Conservation (phyloP, 2,113 vertebrate genomes). For the Percina caprodes region DNA sequence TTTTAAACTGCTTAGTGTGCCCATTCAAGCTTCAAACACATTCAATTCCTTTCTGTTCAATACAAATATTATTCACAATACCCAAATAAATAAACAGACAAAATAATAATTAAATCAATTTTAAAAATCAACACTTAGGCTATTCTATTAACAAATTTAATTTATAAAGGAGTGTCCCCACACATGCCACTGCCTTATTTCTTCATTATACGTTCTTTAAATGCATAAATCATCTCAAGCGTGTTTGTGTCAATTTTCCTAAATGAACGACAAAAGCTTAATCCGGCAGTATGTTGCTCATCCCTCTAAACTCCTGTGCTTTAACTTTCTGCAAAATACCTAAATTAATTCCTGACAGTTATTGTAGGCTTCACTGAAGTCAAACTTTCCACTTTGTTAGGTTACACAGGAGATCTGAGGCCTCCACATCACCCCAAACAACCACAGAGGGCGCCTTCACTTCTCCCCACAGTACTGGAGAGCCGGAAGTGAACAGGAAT, state of each 20-base stretch:
- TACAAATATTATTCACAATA: constrained; percentile 43
- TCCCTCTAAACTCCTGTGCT: constrained; percentile 59
- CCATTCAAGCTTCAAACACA: constrained; percentile 57
- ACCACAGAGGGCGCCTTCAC: constrained; percentile 36
- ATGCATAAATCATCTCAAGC: constrained; percentile 39
- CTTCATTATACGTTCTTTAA: constrained; percentile 38
- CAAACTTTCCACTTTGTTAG: constrained; percentile 67
- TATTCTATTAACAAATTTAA: constrained; percentile 48
- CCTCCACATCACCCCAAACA: constrained; percentile 30
- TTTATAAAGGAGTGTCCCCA: constrained; percentile 40
- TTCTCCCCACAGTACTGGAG: constrained; percentile 38
- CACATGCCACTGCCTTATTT: constrained; percentile 59
- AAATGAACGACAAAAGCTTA: constrained; percentile 46
- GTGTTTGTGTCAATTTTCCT: constrained; percentile 34
- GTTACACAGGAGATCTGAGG: constrained; percentile 40
- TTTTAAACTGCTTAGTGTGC: constrained; percentile 59
- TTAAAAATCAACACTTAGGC: constrained; percentile 39
- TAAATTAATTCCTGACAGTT: constrained; percentile 60
- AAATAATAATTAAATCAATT: constrained; percentile 37
- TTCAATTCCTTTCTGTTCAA: constrained; percentile 55
- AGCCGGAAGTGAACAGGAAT: constrained; percentile 66
- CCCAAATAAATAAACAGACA: constrained; percentile 43
- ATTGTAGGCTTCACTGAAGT: constrained; percentile 80
- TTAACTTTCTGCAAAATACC: constrained; percentile 50
- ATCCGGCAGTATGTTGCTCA: constrained; percentile 76